Base-by-base conservation (phyloP, 1,140 invertebrate genomes). In the Drosophila carrolli region DNA sequence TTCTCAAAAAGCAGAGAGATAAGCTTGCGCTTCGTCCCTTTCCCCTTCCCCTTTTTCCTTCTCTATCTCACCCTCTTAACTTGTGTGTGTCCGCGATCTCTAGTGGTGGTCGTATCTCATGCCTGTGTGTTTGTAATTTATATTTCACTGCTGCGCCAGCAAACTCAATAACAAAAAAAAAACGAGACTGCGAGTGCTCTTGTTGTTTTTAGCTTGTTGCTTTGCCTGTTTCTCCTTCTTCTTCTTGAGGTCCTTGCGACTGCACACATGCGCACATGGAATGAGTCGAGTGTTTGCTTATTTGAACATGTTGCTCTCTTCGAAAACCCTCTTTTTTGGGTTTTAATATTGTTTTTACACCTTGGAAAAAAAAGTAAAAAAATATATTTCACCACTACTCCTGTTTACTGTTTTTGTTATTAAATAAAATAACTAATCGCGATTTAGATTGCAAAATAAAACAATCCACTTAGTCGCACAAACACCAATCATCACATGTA, bases 21-120 rank as follows among this genome's bases (percentile, higher is more conserved):
- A 86, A 86, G 83, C 82, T 85, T 62, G 74, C 67, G 40, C 56
- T 65, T 65, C 61, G 61, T 65, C 61, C 61, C 61, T 65, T 61
- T 58, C 61, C 75, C 61, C 57, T 50, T 71, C 63, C 56, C 10
- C 43, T 13, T 27, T 19, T 19, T 58, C 48, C 46, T 35, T 65
- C 58, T 70, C 76, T 48, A 41, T 46, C 62, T 58, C 47, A 50
- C 40, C 50, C 14, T 29, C 32, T 51, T 23, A 50, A 11, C 14
- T 41, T 62, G 44, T 51, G 43, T 66, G 19, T 58, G 32, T 73
- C 35, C 55, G 48, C 57, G 77, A 65, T 57, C 66, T 71, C 61
- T 78, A 83, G 80, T 82, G 80, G 71, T 79, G 75, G 66, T 80
- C 76, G 81, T 82, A 78, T 84, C 81, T 84, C 73, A 80, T 51